Evolutionary conservation across 2,888 invertebrate species (phyloP).

Genomic region (Acleris laterana): DNA sequence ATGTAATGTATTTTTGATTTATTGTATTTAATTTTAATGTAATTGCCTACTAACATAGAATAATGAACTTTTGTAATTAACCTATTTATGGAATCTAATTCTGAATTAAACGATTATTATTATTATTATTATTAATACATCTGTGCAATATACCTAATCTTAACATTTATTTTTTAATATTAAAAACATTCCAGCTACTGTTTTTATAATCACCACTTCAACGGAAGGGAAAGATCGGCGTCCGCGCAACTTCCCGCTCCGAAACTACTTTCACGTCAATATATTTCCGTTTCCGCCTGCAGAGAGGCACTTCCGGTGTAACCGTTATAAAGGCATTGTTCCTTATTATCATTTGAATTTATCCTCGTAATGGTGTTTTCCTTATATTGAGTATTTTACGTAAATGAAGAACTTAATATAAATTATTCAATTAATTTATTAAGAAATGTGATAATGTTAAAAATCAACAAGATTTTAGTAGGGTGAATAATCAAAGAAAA

Average conservation of each 20-base stretch:
- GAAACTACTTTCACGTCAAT: conserved; percentile 29
- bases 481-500: too few species aligned
- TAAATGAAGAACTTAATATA: background rate
- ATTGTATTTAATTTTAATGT: too few species aligned
- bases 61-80: too few species aligned
- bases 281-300: conserved; percentile 25
- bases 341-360: conserved; percentile 6
- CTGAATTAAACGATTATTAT: too few species aligned
- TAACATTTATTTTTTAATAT: too few species aligned
- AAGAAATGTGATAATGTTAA: too few species aligned
- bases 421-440: background rate
- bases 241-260: conserved; percentile 17
- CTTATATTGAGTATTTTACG: background rate
- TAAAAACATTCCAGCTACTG: background rate
- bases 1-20: too few species aligned
- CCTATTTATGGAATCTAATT: too few species aligned
- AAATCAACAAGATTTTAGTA: too few species aligned
- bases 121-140: too few species aligned
- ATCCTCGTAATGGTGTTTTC: background rate
- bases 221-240: conserved; percentile 15
- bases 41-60: too few species aligned
- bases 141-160: too few species aligned
- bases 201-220: background rate
- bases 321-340: conserved; percentile 24
- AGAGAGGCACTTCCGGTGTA: conserved; percentile 19